Evolutionary conservation across 2,113 vertebrate species (phyloP).

Genomic region (Erythrocebus patas): DNA sequence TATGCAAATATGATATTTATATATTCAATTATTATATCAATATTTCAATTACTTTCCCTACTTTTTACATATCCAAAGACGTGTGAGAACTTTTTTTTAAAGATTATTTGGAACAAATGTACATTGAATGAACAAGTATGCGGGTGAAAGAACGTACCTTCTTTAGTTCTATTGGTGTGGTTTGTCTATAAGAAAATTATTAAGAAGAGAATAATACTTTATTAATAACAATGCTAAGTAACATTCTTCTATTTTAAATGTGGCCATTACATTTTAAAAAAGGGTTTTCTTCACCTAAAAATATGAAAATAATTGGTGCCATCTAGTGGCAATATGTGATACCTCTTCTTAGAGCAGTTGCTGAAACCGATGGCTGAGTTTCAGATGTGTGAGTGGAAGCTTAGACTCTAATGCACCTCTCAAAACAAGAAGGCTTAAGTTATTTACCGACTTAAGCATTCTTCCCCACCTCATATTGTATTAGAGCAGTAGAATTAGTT

Average conservation of each 20-base stretch:
- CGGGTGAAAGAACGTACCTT: neutral
- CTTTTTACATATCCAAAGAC: neutral
- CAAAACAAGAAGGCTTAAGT: neutral
- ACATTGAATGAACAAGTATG: neutral
- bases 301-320: conserved; percentile 68
- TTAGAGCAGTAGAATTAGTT: conserved; percentile 7
- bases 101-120: neutral
- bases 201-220: neutral
- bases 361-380: neutral
- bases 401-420: neutral
- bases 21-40: neutral
- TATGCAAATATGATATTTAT: neutral
- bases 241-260: conserved; percentile 17
- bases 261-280: neutral
- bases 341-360: neutral
- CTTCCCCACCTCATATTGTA: neutral
- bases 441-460: neutral
- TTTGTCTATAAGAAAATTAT: neutral
- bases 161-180: neutral
- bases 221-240: neutral
- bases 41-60: neutral
- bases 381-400: neutral
- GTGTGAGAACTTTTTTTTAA: neutral
- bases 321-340: conserved; percentile 65
- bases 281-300: neutral